Evolutionary conservation across 2,113 vertebrate species (phyloP), one percentile per base, ranked within the genome.

Genomic region (Centropristis striata): DNA sequence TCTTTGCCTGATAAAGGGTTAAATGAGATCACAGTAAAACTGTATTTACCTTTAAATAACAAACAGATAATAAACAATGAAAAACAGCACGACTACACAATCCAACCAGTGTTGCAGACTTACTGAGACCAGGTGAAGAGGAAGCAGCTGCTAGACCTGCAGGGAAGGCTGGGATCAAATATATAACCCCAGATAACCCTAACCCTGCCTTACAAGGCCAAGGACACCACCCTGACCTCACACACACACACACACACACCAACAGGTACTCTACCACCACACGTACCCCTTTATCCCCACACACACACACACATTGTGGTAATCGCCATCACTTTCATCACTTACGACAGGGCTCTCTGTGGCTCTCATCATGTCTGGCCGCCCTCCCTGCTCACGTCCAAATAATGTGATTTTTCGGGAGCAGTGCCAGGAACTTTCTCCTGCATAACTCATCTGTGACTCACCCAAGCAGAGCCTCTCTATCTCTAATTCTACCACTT

Each of bases 131-230:
- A 90, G 90, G 80, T 90, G 86, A 84, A 85, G 84, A 85, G 27
- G 63, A 85, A 28, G 49, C 78, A 66, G 86, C 76, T 81, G 72
- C 68, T 87, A 75, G 80, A 86, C 87, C 71, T 90, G 54, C 50
- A 75, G 63, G 37, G 78, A 53, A 60, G 25, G 23, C 74, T 57
- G 71, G 72, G 73, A 91, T 93, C 90, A 87, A 86, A 93, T 95
- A 88, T 95, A 94, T 95, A 95, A 93, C 85, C 87, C 86, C 53
- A 44, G 85, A 72, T 89, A 81, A 90, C 74, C 80, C 90, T 89
- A 81, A 90, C 74, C 80, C 90, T 78, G 73, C 92, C 92, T 80
- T 90, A 93, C 85, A 92, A 92, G 91, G 93, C 87, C 90, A 94
- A 92, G 88, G 88, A 53, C 90, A 87, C 83, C 86, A 77, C 82